These are phyloP conservation scores for Coleophora flavipennella DNA, from an alignment of 2,888 invertebrate species.

Conservation along the genomic window DNA sequence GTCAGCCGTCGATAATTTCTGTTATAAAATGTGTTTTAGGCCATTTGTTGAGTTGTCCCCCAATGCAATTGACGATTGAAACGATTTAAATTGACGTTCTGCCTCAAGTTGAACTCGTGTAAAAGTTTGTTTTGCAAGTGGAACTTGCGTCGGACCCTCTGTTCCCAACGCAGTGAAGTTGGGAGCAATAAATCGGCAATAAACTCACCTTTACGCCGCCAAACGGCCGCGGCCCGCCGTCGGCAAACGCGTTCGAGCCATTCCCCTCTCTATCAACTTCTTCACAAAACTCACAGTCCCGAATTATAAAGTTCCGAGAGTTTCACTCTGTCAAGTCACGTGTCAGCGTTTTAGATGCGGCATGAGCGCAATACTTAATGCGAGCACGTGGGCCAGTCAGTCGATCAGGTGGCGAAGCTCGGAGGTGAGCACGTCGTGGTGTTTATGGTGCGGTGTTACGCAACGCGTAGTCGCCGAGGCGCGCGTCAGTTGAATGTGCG, in stretches of 20 bases:
- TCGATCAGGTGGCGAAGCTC: constrained; percentile 34
- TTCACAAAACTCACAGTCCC: constrained; percentile 66
- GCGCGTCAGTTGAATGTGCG: constrained; percentile 72
- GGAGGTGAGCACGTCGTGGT: constrained; percentile 57
- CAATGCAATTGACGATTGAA: too few species aligned
- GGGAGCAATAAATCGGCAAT: constrained; percentile 65
- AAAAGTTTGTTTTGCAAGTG: constrained; percentile 57
- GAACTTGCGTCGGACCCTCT: constrained; percentile 42
- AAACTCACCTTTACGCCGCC: constrained; percentile 69
- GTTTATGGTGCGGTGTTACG: constrained; percentile 70
- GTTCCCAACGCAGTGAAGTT: constrained; percentile 40
- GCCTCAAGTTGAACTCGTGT: constrained; percentile 25
- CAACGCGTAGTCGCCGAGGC: constrained; percentile 71
- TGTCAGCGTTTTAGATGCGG: constrained; percentile 63
- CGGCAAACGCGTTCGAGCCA: constrained; percentile 62
- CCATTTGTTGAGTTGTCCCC: too few species aligned
- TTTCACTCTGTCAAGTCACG: constrained; percentile 66
- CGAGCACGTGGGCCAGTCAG: constrained; percentile 53
- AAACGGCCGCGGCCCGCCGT: constrained; percentile 59
- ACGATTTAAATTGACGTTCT: too few species aligned
- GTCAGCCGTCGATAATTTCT: too few species aligned
- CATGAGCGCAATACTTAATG: constrained; percentile 68
- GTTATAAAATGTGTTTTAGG: too few species aligned
- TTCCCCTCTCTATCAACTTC: constrained; percentile 55
- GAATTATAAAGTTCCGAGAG: constrained; percentile 44